Evolutionary conservation across 2,888 invertebrate genomes (phyloP).

Genomic region (Agriopis leucophaearia): DNA sequence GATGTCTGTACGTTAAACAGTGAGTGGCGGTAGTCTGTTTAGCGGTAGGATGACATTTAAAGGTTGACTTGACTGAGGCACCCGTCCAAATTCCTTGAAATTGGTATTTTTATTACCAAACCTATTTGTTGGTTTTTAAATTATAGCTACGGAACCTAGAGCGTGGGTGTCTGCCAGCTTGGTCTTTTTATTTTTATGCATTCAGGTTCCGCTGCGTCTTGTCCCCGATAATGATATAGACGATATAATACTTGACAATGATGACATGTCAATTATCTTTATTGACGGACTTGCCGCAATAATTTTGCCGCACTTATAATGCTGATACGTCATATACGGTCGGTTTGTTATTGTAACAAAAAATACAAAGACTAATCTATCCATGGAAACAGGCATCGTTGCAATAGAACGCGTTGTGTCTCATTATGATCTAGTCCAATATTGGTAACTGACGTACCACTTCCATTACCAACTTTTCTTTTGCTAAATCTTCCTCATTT

Average conservation of each 20-base stretch:
- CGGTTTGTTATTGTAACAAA: too few species aligned
- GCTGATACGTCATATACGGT: not conserved
- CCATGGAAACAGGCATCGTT: not conserved
- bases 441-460: not conserved
- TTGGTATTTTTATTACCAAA: slow-evolving; percentile 5
- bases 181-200: slow-evolving; percentile 10
- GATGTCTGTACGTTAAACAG: too few species aligned
- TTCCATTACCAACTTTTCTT: not conserved
- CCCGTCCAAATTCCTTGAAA: slow-evolving; percentile 6
- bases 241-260: slow-evolving; percentile 47
- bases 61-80: slow-evolving; percentile 9
- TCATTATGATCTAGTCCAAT: not conserved
- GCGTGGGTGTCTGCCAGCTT: slow-evolving; percentile 8
- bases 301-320: not conserved
- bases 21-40: too few species aligned
- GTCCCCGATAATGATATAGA: slow-evolving; percentile 47
- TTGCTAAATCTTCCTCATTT: not conserved
- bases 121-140: slow-evolving; percentile 3
- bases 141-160: slow-evolving; percentile 20
- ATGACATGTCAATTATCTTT: slow-evolving; percentile 28
- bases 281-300: not conserved
- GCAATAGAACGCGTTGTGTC: not conserved
- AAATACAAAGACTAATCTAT: not conserved
- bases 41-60: slow-evolving; percentile 20
- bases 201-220: slow-evolving; percentile 32